phyloP scores from a whole-genome alignment of 2,888 invertebrate genomes.

The Trisateles emortualis region DNA sequence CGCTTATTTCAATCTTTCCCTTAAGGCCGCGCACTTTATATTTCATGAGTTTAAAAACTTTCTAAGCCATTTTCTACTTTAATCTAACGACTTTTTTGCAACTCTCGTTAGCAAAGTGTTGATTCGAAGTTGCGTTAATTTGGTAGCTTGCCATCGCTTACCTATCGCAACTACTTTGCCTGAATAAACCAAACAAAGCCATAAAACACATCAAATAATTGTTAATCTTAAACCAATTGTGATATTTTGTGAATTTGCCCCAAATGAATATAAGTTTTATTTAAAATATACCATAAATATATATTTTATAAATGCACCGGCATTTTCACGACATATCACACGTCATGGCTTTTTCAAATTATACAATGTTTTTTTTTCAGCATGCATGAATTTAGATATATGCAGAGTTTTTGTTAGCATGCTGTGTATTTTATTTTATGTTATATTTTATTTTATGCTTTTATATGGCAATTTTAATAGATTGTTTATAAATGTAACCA shows the following conservation, averaged over 20 bases:
- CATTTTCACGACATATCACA: constrained; percentile 63
- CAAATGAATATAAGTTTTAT: not conserved
- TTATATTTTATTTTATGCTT: constrained; percentile 24
- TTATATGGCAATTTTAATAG: constrained; percentile 36
- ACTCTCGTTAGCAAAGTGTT: too few species aligned
- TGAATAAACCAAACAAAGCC: not conserved
- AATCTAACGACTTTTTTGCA: too few species aligned
- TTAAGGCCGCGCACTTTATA: too few species aligned
- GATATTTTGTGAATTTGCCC: constrained; percentile 48
- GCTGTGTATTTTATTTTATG: constrained; percentile 13
- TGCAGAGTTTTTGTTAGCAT: constrained; percentile 25
- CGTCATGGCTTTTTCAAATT: constrained; percentile 52
- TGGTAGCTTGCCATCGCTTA: too few species aligned
- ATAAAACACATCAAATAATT: constrained; percentile 14
- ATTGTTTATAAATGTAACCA: not conserved
- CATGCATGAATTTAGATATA: constrained; percentile 29
- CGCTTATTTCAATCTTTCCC: too few species aligned
- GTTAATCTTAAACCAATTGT: constrained; percentile 16
- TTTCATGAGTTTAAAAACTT: too few species aligned
- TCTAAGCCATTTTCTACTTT: too few species aligned
- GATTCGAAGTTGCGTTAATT: too few species aligned
- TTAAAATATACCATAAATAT: constrained; percentile 14
- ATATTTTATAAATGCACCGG: constrained; percentile 50
- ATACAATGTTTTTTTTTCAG: constrained; percentile 35
- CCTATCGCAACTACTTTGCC: too few species aligned